Conservation (phyloP, 2,888 invertebrate species). For the Labia minor region DNA sequence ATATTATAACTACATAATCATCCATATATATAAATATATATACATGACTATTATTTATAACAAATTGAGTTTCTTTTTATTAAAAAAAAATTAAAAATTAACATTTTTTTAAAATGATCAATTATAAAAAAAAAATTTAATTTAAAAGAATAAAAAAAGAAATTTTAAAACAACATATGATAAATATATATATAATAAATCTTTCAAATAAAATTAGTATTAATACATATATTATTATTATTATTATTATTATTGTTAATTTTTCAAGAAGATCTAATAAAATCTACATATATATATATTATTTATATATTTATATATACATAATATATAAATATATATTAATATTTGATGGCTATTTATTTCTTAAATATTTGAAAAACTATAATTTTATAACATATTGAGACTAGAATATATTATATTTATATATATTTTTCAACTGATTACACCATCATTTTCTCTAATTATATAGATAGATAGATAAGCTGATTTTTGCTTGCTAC, state of each 20-base stretch:
- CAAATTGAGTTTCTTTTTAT: background rate
- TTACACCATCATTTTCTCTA: too few species aligned
- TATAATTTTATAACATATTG: background rate
- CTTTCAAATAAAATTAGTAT: constrained; percentile 35
- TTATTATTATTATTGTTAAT: constrained; percentile 25
- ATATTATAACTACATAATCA: too few species aligned
- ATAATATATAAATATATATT: constrained; percentile 31
- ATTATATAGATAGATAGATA: too few species aligned
- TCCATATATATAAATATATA: background rate
- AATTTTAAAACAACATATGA: constrained; percentile 23
- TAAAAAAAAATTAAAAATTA: background rate
- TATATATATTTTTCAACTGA: too few species aligned
- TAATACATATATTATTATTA: background rate
- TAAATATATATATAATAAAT: constrained; percentile 32
- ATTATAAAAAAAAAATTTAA: background rate
- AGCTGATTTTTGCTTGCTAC: too few species aligned
- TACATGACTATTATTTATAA: background rate
- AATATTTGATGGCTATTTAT: constrained; percentile 19
- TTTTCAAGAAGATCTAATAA: constrained; percentile 34
- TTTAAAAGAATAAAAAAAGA: constrained; percentile 22
- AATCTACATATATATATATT: constrained; percentile 35
- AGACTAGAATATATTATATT: background rate
- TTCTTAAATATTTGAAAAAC: background rate
- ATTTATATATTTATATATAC: too few species aligned
- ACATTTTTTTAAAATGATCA: background rate